Conservation (phyloP, 2,797 vertebrate species). For the Anas bernieri region DNA sequence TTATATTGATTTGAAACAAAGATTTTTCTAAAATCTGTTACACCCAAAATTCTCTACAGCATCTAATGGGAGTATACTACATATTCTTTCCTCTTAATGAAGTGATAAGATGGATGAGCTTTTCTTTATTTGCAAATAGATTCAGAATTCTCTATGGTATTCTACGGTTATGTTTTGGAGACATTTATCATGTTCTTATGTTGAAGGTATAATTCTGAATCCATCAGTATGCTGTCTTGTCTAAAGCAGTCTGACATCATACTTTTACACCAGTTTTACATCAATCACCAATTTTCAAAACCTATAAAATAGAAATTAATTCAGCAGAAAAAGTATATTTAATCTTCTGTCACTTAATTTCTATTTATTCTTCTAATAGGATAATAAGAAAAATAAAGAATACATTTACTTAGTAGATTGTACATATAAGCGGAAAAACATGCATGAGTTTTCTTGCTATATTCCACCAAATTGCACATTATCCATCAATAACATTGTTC, state of each 20-base stretch:
- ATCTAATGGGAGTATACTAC: neutral
- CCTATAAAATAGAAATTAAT: constrained; percentile 12
- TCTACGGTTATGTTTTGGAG: neutral
- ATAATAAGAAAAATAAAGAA: constrained; percentile 23
- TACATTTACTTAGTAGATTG: constrained; percentile 12
- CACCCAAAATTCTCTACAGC: neutral
- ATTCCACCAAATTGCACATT: constrained; percentile 39
- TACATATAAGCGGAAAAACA: constrained; percentile 6
- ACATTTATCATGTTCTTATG: constrained; percentile 26
- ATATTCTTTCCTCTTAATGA: neutral
- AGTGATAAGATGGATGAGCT: neutral
- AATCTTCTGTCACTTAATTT: neutral
- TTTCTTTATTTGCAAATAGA: constrained; percentile 29
- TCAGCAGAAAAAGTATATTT: neutral
- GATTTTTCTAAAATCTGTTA: neutral
- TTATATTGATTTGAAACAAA: neutral
- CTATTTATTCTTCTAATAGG: constrained; percentile 5
- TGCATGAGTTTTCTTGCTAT: constrained; percentile 2
- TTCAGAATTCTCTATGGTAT: constrained; percentile 22
- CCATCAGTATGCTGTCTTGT: neutral
- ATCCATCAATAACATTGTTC: constrained; percentile 37
- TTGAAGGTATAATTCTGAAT: constrained; percentile 25
- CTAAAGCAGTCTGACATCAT: neutral
- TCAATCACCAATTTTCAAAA: neutral
- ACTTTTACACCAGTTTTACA: constrained; percentile 10